Conservation (phyloP, 2,797 vertebrate species). For the Onychomys torridus region DNA sequence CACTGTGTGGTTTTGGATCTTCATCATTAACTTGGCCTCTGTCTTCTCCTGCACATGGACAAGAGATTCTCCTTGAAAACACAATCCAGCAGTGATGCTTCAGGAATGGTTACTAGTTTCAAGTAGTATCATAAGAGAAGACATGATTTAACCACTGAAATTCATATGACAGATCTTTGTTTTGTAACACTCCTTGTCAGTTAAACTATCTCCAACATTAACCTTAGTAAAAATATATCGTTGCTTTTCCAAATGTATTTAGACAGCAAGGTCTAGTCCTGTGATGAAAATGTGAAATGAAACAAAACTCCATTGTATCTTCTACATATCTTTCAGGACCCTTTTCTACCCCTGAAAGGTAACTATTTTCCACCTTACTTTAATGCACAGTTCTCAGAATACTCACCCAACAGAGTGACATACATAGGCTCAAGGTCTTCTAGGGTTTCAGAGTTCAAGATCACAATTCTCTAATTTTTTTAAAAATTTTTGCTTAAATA, state of each 20-base stretch:
- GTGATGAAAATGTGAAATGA: conserved; percentile 26
- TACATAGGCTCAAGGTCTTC: neutral
- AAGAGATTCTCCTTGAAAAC: conserved; percentile 44
- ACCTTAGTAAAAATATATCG: neutral
- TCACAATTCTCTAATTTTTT: neutral
- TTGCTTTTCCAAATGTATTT: neutral
- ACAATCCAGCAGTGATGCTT: neutral
- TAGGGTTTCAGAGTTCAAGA: neutral
- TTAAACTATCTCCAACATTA: conserved; percentile 7
- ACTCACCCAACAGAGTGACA: neutral
- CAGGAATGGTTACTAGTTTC: conserved; percentile 22
- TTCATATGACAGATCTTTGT: neutral
- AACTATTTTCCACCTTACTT: neutral
- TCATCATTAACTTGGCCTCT: neutral
- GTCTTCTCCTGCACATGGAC: neutral
- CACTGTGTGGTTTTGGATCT: neutral
- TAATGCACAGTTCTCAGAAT: neutral
- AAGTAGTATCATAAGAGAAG: conserved; percentile 1
- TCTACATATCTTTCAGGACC: neutral
- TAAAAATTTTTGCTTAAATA: neutral
- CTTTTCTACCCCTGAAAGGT: neutral
- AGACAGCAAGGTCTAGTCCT: neutral
- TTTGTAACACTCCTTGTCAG: neutral
- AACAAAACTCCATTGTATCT: neutral
- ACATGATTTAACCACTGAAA: neutral